Percentiles rank a stretch among this genome's conserved stretches.
These are phyloP conservation scores for Andrena trimmerana DNA, from an alignment of 2,888 invertebrate genomes.

Conservation along the genomic window DNA sequence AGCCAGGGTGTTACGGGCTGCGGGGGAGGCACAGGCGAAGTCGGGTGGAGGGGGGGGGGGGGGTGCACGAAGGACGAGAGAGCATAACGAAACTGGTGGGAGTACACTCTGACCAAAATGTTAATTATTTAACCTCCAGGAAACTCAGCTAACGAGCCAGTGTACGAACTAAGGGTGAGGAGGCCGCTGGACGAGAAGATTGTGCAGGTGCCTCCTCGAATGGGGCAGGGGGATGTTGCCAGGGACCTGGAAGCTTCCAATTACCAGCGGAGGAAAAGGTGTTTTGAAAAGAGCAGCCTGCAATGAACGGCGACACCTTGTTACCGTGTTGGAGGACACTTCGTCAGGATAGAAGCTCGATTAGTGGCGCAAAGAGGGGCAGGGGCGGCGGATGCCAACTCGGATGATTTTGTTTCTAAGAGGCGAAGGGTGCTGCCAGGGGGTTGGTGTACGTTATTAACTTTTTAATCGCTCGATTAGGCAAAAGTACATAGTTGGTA, in stretches of 20 bases:
- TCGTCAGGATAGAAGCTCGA: constrained; percentile 23
- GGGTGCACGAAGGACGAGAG: constrained; percentile 32
- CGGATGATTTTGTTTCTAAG: constrained; percentile 7
- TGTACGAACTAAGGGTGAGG: constrained; percentile 60
- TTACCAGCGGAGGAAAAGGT: constrained; percentile 61
- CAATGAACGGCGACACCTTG: constrained; percentile 56
- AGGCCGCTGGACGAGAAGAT: constrained; percentile 34
- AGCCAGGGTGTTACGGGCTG: constrained; percentile 25
- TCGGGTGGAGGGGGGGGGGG: constrained; percentile 54
- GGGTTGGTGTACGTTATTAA: background rate
- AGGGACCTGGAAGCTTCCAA: constrained; percentile 60
- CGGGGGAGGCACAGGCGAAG: constrained; percentile 14
- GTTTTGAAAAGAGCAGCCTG: constrained; percentile 57
- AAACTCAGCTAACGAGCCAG: constrained; percentile 79
- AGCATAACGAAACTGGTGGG: constrained; percentile 64
- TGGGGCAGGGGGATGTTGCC: background rate
- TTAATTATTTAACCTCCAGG: constrained; percentile 82
- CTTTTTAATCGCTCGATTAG: constrained; percentile 17
- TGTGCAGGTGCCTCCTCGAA: constrained; percentile 46
- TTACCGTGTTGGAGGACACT: constrained; percentile 41
- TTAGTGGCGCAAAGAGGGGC: constrained; percentile 6
- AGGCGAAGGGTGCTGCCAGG: background rate
- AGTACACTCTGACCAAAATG: constrained; percentile 81
- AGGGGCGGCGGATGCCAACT: background rate
- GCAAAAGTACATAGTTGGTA: background rate